Evolutionary conservation across 1,140 invertebrate species (phyloP), one percentile per base, ranked within the genome.

Genomic region (Pogonomyrmex californicus): DNA sequence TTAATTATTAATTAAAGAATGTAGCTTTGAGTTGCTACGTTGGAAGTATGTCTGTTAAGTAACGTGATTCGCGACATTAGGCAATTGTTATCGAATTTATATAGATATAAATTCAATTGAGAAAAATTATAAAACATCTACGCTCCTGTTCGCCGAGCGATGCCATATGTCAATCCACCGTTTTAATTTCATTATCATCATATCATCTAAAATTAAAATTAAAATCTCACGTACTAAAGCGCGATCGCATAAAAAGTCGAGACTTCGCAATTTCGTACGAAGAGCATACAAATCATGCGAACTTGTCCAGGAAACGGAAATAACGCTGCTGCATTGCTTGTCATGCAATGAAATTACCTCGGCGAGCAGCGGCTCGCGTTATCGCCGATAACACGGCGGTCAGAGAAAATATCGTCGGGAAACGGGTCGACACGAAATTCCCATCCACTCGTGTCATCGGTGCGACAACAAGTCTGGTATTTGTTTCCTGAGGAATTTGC

Each of bases 401-500:
- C 65, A 17, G 68, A 62, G 36, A 86, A 75, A 71, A n/a, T 75
- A 76, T 79, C 30, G 56, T 63, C 23, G 36, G 36, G 81, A 23
- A 23, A n/a, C 36, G 47, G 6, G 51, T 23, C 51, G 41, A 65
- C 62, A 44, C 44, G 44, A 81, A 49, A 60, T 60, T 54, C 3
- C 38, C 71, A 12, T 30, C 38, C 56, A 51, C 60, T 77, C 54
- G 7, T 56, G 33, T 47, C 36, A 1, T 66, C 9, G 33, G 9
- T 17, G 10, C 2, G 14, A 36, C 47, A 4, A 70, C 49, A 47
- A 17, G 5, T 51, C 54, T 9, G 9, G 36, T 2, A 4, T 17
- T 5, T 23, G n/a, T 33, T 62, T 75, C 68, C 68, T 60, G 12
- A 49, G 38, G 68, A 68, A 75, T 73, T 12, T 6, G 33, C 51